phyloP scores from a whole-genome alignment of 2,888 invertebrate genomes.

The Melieria picta region DNA sequence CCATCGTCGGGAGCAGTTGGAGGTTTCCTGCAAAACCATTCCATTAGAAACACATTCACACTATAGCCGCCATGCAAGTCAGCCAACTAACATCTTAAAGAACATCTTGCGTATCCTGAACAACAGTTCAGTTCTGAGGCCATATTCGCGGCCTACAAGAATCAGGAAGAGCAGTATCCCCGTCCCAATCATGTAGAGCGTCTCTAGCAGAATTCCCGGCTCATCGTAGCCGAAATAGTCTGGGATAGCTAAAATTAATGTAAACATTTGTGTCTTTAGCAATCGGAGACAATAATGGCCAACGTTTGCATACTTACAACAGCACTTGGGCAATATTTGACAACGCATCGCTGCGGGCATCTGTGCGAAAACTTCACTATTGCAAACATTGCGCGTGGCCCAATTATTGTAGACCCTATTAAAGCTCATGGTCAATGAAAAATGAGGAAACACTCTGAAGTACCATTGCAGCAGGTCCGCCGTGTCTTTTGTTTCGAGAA shows the following conservation, averaged over 20 bases:
- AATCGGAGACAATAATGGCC: neutral
- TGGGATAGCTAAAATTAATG: conserved; percentile 44
- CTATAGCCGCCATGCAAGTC: no score
- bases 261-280: neutral
- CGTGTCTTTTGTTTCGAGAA: conserved; percentile 70
- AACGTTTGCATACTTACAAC: conserved; percentile 52
- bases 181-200: conserved; percentile 70
- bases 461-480: conserved; percentile 73
- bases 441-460: conserved; percentile 79
- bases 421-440: conserved; percentile 69
- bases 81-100: conserved; percentile 44
- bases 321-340: conserved; percentile 54
- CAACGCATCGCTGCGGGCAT: conserved; percentile 52
- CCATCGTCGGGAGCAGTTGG: conserved; percentile 60
- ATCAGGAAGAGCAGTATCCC: conserved; percentile 71
- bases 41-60: no score
- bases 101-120: conserved; percentile 41
- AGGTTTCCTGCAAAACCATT: conserved; percentile 45
- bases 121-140: conserved; percentile 48
- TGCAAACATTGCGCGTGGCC: conserved; percentile 53
- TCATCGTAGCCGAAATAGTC: conserved; percentile 74
- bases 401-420: conserved; percentile 60
- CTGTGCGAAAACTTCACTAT: conserved; percentile 38
- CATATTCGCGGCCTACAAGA: conserved; percentile 73
- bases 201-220: conserved; percentile 77